Conservation (phyloP, 2,113 vertebrate genomes). For the Zosterops pallidus region DNA sequence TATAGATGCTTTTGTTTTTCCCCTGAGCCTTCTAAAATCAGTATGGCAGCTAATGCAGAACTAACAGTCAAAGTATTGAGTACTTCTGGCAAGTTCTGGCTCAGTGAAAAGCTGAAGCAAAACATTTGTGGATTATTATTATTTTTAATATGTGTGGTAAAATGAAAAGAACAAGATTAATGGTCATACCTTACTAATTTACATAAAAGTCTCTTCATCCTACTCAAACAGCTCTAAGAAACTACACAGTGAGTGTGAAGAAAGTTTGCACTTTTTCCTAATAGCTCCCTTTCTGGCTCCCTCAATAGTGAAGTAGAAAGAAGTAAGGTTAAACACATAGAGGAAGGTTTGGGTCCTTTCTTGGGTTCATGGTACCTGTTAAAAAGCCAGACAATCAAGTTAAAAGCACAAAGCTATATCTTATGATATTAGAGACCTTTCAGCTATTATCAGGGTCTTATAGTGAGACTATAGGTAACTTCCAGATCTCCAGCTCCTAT, state of each 20-base stretch:
- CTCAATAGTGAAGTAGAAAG: neutral
- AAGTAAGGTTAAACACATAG: neutral
- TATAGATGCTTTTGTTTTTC: slow-evolving; percentile 69
- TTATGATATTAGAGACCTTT: neutral
- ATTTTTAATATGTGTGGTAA: neutral
- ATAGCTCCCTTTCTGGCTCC: neutral
- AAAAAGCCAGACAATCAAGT: neutral
- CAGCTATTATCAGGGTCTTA: neutral
- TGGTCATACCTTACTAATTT: neutral
- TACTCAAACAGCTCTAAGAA: neutral
- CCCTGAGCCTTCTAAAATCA: slow-evolving; percentile 72
- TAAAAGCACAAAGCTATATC: neutral
- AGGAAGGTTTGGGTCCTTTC: neutral
- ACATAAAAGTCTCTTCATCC: neutral
- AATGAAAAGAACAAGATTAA: neutral
- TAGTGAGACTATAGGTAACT: neutral
- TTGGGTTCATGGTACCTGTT: neutral
- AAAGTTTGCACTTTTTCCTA: neutral
- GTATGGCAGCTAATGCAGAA: slow-evolving; percentile 52
- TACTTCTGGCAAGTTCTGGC: slow-evolving; percentile 16
- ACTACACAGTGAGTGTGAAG: neutral
- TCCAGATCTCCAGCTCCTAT: neutral
- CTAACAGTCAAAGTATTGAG: neutral
- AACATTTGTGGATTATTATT: neutral
- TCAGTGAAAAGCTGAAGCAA: neutral